Evolutionary conservation across 2,797 vertebrate genomes (phyloP).

Genomic region (Diglossa cyanea): DNA sequence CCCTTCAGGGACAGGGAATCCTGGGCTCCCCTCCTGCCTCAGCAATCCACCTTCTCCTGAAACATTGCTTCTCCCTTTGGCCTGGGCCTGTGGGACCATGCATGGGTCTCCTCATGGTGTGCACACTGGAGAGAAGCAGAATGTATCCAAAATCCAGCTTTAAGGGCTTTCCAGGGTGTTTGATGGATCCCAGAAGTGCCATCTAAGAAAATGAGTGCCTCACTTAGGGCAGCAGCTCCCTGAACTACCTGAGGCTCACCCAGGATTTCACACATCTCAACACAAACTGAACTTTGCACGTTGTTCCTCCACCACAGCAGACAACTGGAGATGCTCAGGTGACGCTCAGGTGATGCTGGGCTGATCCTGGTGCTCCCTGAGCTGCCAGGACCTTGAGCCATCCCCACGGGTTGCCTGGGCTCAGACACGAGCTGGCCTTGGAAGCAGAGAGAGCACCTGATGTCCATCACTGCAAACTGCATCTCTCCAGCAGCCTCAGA

Average conservation of each 20-base stretch:
- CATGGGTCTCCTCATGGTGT: rapidly evolving
- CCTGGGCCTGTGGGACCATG: background rate
- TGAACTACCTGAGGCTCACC: background rate
- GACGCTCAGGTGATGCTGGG: background rate
- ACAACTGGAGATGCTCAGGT: background rate
- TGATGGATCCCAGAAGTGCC: background rate
- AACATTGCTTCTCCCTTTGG: background rate
- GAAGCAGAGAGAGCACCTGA: background rate
- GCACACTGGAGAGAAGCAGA: background rate
- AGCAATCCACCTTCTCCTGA: background rate
- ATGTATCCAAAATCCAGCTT: background rate
- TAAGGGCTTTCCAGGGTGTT: background rate
- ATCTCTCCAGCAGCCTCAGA: background rate
- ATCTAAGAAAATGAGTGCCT: background rate
- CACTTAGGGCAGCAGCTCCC: background rate
- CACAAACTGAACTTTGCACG: rapidly evolving
- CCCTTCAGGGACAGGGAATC: background rate
- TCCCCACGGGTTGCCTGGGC: background rate
- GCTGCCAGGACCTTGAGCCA: background rate
- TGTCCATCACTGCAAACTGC: background rate
- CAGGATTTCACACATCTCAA: background rate
- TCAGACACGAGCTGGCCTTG: background rate
- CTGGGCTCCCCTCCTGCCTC: background rate
- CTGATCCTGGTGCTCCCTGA: background rate
- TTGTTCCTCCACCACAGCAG: background rate